Percentiles rank a stretch among this genome's conserved stretches.
These are phyloP conservation scores for Cylas formicarius DNA, from an alignment of 1,140 invertebrate genomes.

Conservation along the genomic window DNA sequence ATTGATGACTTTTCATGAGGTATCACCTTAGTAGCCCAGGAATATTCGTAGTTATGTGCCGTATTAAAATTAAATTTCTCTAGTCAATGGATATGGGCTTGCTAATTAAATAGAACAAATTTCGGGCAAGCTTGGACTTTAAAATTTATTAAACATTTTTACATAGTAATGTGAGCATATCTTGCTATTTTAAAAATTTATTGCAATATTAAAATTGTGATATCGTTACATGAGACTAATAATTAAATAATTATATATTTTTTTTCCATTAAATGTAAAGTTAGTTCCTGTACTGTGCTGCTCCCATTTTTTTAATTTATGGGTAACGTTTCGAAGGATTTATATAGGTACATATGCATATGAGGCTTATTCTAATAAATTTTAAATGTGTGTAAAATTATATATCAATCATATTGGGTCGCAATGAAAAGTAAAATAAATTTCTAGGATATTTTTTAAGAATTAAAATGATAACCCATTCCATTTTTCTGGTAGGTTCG, in stretches of 20 bases:
- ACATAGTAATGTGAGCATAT: constrained; percentile 34
- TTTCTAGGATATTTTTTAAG: background rate
- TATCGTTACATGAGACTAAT: constrained; percentile 42
- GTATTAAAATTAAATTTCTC: constrained; percentile 3
- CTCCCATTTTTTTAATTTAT: constrained; percentile 17
- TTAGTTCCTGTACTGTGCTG: constrained; percentile 38
- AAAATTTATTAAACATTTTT: constrained; percentile 1
- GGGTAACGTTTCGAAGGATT: constrained; percentile 12
- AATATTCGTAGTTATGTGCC: background rate
- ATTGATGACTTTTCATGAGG: background rate
- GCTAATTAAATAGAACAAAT: constrained; percentile 2
- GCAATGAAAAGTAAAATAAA: constrained; percentile 26
- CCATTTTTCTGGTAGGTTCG: too few relatives aligned
- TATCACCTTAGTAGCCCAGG: background rate
- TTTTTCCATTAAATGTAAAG: constrained; percentile 38
- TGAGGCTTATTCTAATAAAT: constrained; percentile 7
- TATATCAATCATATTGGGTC: constrained; percentile 1
- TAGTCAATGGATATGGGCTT: background rate
- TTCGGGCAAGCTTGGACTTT: background rate
- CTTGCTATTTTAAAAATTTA: constrained; percentile 38
- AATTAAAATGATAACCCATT: background rate
- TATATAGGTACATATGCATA: constrained; percentile 1
- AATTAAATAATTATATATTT: constrained; percentile 28
- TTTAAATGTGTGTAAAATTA: background rate
- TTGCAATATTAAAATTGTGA: constrained; percentile 44